These are phyloP conservation scores for Chalcosyrphus nemorum DNA, from an alignment of 2,888 invertebrate species.

Conservation along the genomic window DNA sequence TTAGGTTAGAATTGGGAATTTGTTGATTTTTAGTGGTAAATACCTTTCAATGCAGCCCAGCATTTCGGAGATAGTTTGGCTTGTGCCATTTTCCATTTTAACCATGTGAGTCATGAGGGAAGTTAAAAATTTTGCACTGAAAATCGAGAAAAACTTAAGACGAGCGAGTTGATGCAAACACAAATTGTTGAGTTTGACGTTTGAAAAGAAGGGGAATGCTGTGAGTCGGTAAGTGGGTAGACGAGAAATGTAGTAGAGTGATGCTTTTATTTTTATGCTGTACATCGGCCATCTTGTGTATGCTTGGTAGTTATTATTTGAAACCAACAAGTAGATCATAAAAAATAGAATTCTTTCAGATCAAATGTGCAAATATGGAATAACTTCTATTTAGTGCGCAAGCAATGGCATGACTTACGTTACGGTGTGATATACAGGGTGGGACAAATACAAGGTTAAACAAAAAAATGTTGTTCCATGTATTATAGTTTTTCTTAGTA, in stretches of 20 bases:
- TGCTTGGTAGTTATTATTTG: background rate
- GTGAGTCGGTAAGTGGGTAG: conserved; percentile 38
- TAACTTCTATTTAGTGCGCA: too few relatives aligned
- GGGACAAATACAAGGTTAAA: too few relatives aligned
- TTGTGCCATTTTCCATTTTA: conserved; percentile 82
- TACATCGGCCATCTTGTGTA: conserved; percentile 4
- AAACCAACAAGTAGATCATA: too few relatives aligned
- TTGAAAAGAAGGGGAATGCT: conserved; percentile 50
- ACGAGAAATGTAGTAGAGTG: conserved; percentile 23
- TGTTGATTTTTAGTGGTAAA: conserved; percentile 38
- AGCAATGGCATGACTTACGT: too few relatives aligned
- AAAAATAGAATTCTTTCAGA: too few relatives aligned
- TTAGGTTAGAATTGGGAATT: conserved; percentile 72
- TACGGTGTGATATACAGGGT: too few relatives aligned
- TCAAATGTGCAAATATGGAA: too few relatives aligned
- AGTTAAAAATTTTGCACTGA: conserved; percentile 24
- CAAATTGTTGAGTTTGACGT: conserved; percentile 56
- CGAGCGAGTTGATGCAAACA: conserved; percentile 57
- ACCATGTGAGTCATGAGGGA: conserved; percentile 79
- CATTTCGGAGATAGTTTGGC: conserved; percentile 90
- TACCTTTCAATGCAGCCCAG: conserved; percentile 96
- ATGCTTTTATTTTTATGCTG: background rate
- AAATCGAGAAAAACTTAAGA: conserved; percentile 42
- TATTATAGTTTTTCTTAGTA: too few relatives aligned
- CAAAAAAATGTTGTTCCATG: too few relatives aligned